Evolutionary conservation across 2,888 invertebrate genomes (phyloP), one percentile per base, ranked within the genome.

Genomic region (Heliconius cydno): DNA sequence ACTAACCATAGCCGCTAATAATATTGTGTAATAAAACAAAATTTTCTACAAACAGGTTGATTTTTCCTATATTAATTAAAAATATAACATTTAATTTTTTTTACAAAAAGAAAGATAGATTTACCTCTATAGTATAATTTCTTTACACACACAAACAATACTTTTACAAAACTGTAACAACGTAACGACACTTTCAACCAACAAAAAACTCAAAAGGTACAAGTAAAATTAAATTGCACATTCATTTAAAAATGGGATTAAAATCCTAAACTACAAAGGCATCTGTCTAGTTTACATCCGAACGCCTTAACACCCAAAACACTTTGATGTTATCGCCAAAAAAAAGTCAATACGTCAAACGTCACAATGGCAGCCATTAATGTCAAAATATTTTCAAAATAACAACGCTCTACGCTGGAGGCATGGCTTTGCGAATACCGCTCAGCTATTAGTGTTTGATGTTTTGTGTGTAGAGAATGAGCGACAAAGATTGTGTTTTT

Each of bases 341-440:
- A 52, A 60, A 28, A 65, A 28, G 79, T 87, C 90, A 88, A 91
- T 91, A 91, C 89, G 90, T 87, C 85, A 86, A 84, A 86, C 85
- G 85, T 92, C 92, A 90, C 92, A 93, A 93, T 91, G 88, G 86
- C 87, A 85, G 88, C 92, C 88, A 93, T 94, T 94, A 94, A 93
- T 87, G 94, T 94, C 94, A 94, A 94, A 94, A 95, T 94, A 94
- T 95, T 95, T 94, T 93, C 92, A 92, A 94, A 94, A 94, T 90
- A 89, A 89, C 91, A 89, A 88, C 89, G 88, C 88, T 87, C 88
- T 89, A 87, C 91, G 90, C 90, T 88, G 85, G 90, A 89, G 91
- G 90, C 87, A 84, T 83, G 79, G 85, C 91, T 93, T 93, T 92
- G 90, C 87, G 83, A 85, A 86, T 82, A 88, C 92, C 92, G 91